Base-by-base conservation (phyloP, 2,113 vertebrate genomes). In the Xiphophorus couchianus region DNA sequence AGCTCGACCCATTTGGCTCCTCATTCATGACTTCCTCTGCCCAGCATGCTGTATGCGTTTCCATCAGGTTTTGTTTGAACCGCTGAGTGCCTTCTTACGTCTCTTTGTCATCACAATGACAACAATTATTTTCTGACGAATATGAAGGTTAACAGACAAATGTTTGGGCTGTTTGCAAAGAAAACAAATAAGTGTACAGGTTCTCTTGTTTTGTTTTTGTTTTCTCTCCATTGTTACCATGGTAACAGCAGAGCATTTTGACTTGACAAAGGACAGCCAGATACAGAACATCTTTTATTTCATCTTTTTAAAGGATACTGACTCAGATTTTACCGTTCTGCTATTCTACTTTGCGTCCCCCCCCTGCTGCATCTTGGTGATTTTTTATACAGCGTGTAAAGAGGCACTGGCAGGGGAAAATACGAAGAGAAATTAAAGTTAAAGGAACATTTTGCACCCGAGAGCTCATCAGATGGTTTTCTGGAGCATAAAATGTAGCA, bases 181-280 rank as follows among this genome's bases (percentile, higher is more conserved):
- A 71, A 69, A 77, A 74, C 64, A 66, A 73, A 65, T 33, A 58
- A 29, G 15, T 66, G 58, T 35, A 19, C 72, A 69, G 48, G 19
- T 22, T 54, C 19, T 54, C 5, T 28, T 13, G 65, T 68, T 73
- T 73, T 62, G 14, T 37, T 48, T 67, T 11, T 70, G 62, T 42
- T 58, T 31, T 64, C 74, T 65, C 60, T 51, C 31, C 65, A 73
- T 68, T 37, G 86, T 90, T 85, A 62, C 89, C 86, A 27, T 87
- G 80, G 89, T 74, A 85, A 89, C 88, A 65, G 79, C 70, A 70
- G 78, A 77, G 72, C 69, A 70, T 83, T 79, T 71, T 5, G n/a
- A 80, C 61, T 77, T 62, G 19, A 35, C 65, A 37, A 13, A 37
- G 69, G 35, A 39, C 33, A 64, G 15, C 35, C 42, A 70, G n/a